Base-by-base conservation (phyloP, 2,888 invertebrate genomes). In the Leucoptera coffeella region DNA sequence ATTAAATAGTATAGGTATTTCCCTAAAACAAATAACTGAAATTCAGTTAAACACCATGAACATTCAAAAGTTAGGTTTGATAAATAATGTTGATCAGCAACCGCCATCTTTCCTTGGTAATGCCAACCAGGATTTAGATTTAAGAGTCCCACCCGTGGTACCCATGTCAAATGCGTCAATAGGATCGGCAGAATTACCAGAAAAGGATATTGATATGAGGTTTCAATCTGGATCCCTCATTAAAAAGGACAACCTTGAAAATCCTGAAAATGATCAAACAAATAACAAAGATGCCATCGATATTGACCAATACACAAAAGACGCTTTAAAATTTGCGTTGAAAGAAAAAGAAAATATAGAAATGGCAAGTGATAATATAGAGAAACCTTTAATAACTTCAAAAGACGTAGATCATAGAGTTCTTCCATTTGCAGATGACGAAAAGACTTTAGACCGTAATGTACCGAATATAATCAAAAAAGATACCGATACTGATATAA, bases 11-110 rank as follows among this genome's bases (percentile, higher is more conserved):
- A 71, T 77, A 37, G 79, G 79, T 9, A 54, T 78, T 27, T 75
- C 76, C 4, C 48, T 77, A 29, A 60, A 62, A 38, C 77, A 78
- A 49, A 75, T 78, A 26, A 72, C 73, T 15, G 78, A 78, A 43
- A 76, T 78, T 35, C 78, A 78, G 41, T 47, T 75, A 29, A 78
- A 75, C 47, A 76, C 77, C 6, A 65, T 74, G 54, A 74, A 65
- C 38, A 75, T 75, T 42, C 72, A 73, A 42, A 74, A 74, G 39
- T 45, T 73, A 39, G 74, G 74, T 28, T 51, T 73, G 31, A 69
- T 71, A 31, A 65, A 50, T 37, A 46, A 48, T 33, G 42, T 45
- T 38, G 51, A 61, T 35, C 47, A 49, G 36, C 39, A 40, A 28
- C 32, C 45, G 4, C 50, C 47, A 34, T 41, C 45, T 29, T 53